Percentiles rank a stretch among this genome's conserved stretches.
Conservation (phyloP, 2,797 vertebrate species). For the Squalus acanthias region DNA sequence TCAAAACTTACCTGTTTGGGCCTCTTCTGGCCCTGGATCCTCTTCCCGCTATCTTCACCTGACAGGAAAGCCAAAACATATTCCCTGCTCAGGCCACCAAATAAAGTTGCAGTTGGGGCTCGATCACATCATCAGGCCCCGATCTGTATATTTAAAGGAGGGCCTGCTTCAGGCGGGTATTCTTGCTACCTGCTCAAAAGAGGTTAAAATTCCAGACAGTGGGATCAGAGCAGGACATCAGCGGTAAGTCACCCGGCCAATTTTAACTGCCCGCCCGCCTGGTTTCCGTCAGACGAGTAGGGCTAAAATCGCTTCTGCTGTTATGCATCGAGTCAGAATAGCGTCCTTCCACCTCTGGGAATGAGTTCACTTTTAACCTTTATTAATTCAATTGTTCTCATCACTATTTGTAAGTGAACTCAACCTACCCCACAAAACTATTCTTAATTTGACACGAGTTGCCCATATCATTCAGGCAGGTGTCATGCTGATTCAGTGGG, state of each 20-base stretch:
- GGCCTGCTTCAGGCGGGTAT: background rate
- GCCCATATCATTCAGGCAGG: background rate
- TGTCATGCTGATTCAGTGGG: background rate
- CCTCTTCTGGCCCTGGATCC: background rate
- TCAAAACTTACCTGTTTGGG: background rate
- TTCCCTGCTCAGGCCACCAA: background rate
- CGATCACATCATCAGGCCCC: background rate
- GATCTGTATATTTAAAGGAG: background rate
- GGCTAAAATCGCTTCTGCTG: background rate
- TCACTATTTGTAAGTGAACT: background rate
- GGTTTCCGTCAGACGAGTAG: background rate
- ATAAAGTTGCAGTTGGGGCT: background rate
- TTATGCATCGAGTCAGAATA: background rate
- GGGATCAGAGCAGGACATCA: background rate
- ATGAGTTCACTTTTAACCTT: background rate
- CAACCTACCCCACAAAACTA: background rate
- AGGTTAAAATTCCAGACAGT: background rate
- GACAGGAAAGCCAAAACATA: background rate
- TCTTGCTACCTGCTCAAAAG: background rate
- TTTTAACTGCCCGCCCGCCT: background rate
- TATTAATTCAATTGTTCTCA: background rate
- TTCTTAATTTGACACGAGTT: background rate
- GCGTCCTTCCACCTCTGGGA: background rate
- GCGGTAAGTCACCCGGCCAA: background rate
- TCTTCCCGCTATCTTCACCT: background rate